phyloP scores from a whole-genome alignment of 2,888 invertebrate genomes.

The Drosophila crucigera region DNA sequence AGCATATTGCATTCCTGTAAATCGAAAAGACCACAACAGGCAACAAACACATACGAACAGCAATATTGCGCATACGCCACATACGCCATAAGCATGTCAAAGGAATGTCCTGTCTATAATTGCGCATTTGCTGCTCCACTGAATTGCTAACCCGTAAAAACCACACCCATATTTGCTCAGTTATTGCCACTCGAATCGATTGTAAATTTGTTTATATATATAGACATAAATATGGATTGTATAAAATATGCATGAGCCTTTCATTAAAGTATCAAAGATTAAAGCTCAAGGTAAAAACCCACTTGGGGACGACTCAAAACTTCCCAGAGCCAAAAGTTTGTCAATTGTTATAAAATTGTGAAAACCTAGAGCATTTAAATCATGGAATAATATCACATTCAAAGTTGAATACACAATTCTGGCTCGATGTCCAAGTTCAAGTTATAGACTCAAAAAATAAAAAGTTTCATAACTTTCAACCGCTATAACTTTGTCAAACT shows the following conservation, averaged over 20 bases:
- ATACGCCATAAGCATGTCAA: constrained; percentile 39
- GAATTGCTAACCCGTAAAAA: constrained; percentile 43
- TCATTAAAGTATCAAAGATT: not conserved
- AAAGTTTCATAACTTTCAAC: not conserved
- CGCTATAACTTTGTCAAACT: not conserved
- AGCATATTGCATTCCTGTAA: constrained; percentile 21
- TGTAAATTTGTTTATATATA: constrained; percentile 20
- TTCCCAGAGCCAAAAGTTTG: not conserved
- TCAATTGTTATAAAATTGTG: not conserved
- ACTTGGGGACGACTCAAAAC: not conserved
- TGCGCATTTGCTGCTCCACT: constrained; percentile 69
- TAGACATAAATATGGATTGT: not conserved
- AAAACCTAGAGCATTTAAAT: not conserved
- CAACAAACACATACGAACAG: constrained; percentile 20
- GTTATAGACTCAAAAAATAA: not conserved
- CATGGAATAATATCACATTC: not conserved
- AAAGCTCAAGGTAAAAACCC: not conserved
- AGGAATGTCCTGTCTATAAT: constrained; percentile 56
- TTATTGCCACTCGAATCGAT: constrained; percentile 56
- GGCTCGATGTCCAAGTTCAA: no score
- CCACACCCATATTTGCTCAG: constrained; percentile 14
- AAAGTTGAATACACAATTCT: not conserved
- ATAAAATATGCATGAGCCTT: not conserved
- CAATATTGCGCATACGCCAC: constrained; percentile 70
- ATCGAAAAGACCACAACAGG: constrained; percentile 27